Conservation (phyloP, 2,888 invertebrate species). For the Pollenia amentaria region DNA sequence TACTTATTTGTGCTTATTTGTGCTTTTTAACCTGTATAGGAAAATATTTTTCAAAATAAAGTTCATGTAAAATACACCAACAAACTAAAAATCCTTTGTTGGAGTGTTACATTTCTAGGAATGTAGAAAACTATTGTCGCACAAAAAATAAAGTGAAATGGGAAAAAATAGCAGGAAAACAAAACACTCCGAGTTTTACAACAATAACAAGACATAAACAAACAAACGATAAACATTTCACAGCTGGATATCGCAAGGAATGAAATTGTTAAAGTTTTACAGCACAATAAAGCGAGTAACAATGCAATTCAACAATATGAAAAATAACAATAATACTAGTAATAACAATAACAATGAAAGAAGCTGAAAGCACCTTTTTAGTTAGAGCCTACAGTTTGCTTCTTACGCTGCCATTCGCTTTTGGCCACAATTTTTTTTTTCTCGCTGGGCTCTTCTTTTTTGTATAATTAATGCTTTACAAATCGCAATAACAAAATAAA, state of each 20-base stretch:
- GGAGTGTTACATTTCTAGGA: neutral
- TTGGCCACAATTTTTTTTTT: slow-evolving; percentile 41
- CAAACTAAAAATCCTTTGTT: neutral
- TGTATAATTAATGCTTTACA: slow-evolving; percentile 65
- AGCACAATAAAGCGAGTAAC: slow-evolving; percentile 46
- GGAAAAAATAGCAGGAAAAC: slow-evolving; percentile 4
- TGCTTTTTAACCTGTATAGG: slow-evolving; percentile 19
- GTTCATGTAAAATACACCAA: slow-evolving; percentile 21
- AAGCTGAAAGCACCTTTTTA: slow-evolving; percentile 39
- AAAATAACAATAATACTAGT: slow-evolving; percentile 35
- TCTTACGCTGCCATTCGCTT: slow-evolving; percentile 4
- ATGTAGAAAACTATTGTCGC: slow-evolving; percentile 35
- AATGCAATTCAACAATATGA: slow-evolving; percentile 33
- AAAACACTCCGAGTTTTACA: slow-evolving; percentile 4
- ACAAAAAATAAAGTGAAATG: neutral
- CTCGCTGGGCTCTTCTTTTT: neutral
- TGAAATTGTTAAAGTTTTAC: slow-evolving; percentile 68
- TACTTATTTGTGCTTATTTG: neutral
- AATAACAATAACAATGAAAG: slow-evolving; percentile 54
- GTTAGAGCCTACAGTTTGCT: slow-evolving; percentile 35
- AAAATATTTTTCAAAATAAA: slow-evolving; percentile 21
- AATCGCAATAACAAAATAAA: slow-evolving; percentile 42
- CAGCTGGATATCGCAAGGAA: slow-evolving; percentile 65
- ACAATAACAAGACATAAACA: slow-evolving; percentile 58
- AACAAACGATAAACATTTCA: slow-evolving; percentile 66